These are phyloP conservation scores for Amphiduros pacificus DNA, from an alignment of 2,888 invertebrate genomes.

Conservation along the genomic window DNA sequence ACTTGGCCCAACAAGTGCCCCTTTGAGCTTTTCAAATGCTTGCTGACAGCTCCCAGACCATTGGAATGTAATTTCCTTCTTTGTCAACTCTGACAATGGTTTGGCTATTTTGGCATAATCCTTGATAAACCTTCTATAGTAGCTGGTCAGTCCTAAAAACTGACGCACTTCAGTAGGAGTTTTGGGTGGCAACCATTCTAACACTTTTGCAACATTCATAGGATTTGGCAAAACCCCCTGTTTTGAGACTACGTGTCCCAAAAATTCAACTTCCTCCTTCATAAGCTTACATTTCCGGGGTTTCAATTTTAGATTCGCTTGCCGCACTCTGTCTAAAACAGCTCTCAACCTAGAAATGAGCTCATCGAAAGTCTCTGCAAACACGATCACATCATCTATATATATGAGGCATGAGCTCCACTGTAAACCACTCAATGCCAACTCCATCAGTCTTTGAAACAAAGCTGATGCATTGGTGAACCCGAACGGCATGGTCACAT, in stretches of 20 bases:
- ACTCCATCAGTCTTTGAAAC: slow-evolving; percentile 5
- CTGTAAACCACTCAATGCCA: slow-evolving; percentile 1
- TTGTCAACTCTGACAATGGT: slow-evolving; percentile 24
- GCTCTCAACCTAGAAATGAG: slow-evolving; percentile 20
- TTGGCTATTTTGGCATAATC: slow-evolving; percentile 22
- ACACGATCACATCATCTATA: slow-evolving; percentile 30
- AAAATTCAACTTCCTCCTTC: neutral
- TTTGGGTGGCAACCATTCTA: slow-evolving; percentile 22
- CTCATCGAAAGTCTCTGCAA: slow-evolving; percentile 14
- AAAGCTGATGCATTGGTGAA: slow-evolving; percentile 1
- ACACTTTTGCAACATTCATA: slow-evolving; percentile 16
- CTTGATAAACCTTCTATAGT: slow-evolving; percentile 31
- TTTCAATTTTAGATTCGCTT: slow-evolving; percentile 16
- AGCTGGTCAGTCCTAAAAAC: slow-evolving; percentile 31
- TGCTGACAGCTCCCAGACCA: slow-evolving; percentile 10
- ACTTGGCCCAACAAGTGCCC: slow-evolving; percentile 13
- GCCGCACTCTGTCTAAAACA: slow-evolving; percentile 22
- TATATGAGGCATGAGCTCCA: slow-evolving; percentile 12
- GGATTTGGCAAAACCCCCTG: neutral
- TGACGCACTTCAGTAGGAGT: slow-evolving; percentile 24
- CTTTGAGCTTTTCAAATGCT: slow-evolving; percentile 16
- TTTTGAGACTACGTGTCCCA: slow-evolving; percentile 11
- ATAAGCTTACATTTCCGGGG: slow-evolving; percentile 27
- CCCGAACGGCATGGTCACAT: slow-evolving; percentile 4
- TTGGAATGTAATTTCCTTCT: slow-evolving; percentile 54